Base-by-base conservation (phyloP, 2,888 invertebrate species). In the Phaonia tiefii region DNA sequence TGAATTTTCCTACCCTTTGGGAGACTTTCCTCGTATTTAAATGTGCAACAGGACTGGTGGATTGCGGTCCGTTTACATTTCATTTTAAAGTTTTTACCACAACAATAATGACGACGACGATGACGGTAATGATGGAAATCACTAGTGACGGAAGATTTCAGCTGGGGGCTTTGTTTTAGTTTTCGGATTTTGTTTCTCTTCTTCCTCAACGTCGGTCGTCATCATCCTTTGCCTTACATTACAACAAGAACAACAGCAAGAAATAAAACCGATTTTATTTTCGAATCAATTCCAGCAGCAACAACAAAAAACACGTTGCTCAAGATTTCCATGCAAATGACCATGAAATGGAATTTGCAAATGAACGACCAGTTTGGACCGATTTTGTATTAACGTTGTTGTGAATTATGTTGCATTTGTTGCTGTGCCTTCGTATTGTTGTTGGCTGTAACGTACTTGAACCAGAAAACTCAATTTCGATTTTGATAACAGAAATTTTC, bases 41-140 rank as follows among this genome's bases (percentile, higher is more conserved):
- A 42, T 22, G 13, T 22, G 13, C 42, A 42, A 31, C 10, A 58
- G 67, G 75, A 65, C 81, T 73, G 72, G n/a, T n/a, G n/a, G 81
- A 81, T 63, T 78, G 67, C 67, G 5, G 13, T 63, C 11, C 63
- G 66, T 44, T 70, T 54, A 60, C 31, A 1, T 22, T 74, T 58
- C 31, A 63, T 63, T 37, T 63, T 58, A 42, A 73, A 76, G 74
- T 56, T 56, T 76, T 76, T 69, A 63, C 75, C 69, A 31, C 58
- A 70, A 67, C 49, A 69, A 83, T 85, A 72, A 78, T 70, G 66
- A 46, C 71, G 67, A 77, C 60, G 84, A 84, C 85, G 86, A 84
- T 85, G 87, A 86, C 84, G 83, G 83, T 85, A 86, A 87, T 88
- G 88, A 88, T 88, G 88, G 74, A 88, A 88, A 88, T 88, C 88